These are phyloP conservation scores for Lutjanus erythropterus DNA, from an alignment of 2,113 vertebrate genomes.

Conservation along the genomic window DNA sequence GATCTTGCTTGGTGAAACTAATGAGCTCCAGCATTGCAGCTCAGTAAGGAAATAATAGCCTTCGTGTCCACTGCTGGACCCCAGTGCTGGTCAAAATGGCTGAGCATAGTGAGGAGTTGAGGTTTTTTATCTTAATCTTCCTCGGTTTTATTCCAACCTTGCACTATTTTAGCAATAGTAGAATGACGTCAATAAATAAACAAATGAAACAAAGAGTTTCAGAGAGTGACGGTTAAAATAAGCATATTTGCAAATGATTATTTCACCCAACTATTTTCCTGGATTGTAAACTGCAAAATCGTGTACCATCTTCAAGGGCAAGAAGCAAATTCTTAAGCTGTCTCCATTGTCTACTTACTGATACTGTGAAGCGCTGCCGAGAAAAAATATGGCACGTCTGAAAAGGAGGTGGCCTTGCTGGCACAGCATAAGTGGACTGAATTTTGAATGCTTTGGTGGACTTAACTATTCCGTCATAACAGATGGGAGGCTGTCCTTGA, in stretches of 20 bases:
- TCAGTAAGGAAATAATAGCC: slow-evolving; percentile 34
- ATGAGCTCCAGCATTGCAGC: slow-evolving; percentile 48
- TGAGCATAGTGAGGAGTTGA: slow-evolving; percentile 11
- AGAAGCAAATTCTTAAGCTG: slow-evolving; percentile 44
- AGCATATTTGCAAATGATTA: neutral
- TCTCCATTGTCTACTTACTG: neutral
- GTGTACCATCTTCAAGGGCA: slow-evolving; percentile 42
- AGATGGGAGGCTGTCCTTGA: slow-evolving; percentile 53
- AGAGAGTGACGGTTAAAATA: slow-evolving; percentile 5
- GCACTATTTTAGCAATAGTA: slow-evolving; percentile 32
- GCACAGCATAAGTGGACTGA: slow-evolving; percentile 23
- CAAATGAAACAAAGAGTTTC: neutral
- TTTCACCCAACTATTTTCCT: neutral
- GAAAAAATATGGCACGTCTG: slow-evolving; percentile 32
- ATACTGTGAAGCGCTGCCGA: slow-evolving; percentile 30
- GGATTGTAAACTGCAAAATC: slow-evolving; percentile 34
- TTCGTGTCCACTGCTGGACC: slow-evolving; percentile 2
- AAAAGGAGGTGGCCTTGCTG: slow-evolving; percentile 69
- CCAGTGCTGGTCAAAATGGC: slow-evolving; percentile 31
- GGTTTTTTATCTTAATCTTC: slow-evolving; percentile 24
- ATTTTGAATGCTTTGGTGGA: slow-evolving; percentile 55
- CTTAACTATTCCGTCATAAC: slow-evolving; percentile 43
- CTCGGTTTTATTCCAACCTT: slow-evolving; percentile 13
- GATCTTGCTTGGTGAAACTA: slow-evolving; percentile 45
- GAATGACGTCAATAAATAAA: slow-evolving; percentile 39